Evolutionary conservation across 2,113 vertebrate species (phyloP).

Genomic region (Cyprinodon tularosa): DNA sequence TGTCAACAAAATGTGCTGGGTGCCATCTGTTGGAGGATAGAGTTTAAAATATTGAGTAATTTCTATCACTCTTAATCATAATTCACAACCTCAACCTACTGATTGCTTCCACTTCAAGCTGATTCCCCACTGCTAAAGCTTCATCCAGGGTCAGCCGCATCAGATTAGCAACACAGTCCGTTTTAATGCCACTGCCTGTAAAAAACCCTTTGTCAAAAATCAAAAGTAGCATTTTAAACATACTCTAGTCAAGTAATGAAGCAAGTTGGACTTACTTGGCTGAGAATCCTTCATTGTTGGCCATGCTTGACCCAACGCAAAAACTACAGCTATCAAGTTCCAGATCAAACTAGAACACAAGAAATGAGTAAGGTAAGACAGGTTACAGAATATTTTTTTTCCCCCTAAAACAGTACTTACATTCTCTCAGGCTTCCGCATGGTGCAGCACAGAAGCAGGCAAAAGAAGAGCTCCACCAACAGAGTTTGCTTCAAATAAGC

Average conservation of each 20-base stretch:
- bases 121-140: constrained; percentile 70
- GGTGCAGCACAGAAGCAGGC: background rate
- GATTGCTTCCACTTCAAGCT: constrained; percentile 75
- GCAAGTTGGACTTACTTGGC: constrained; percentile 63
- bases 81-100: constrained; percentile 62
- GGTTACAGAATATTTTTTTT: too few relatives aligned
- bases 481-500: constrained; percentile 8
- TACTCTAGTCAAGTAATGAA: background rate
- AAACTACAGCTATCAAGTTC: constrained; percentile 55
- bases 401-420: constrained; percentile 44
- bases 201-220: fast-evolving
- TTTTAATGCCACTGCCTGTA: constrained; percentile 60
- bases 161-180: constrained; percentile 72
- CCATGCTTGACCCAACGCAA: constrained; percentile 52
- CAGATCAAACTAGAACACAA: constrained; percentile 54
- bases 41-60: background rate
- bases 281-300: constrained; percentile 39
- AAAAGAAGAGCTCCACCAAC: constrained; percentile 5
- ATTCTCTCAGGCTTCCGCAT: constrained; percentile 44
- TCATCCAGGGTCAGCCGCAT: constrained; percentile 73
- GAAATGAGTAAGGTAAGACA: background rate
- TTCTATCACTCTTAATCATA: background rate
- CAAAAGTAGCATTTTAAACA: background rate
- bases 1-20: constrained; percentile 53
- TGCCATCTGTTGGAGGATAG: constrained; percentile 63